Evolutionary conservation across 1,140 invertebrate genomes (phyloP), one percentile per base, ranked within the genome.

Genomic region (Pteromalus puparum): DNA sequence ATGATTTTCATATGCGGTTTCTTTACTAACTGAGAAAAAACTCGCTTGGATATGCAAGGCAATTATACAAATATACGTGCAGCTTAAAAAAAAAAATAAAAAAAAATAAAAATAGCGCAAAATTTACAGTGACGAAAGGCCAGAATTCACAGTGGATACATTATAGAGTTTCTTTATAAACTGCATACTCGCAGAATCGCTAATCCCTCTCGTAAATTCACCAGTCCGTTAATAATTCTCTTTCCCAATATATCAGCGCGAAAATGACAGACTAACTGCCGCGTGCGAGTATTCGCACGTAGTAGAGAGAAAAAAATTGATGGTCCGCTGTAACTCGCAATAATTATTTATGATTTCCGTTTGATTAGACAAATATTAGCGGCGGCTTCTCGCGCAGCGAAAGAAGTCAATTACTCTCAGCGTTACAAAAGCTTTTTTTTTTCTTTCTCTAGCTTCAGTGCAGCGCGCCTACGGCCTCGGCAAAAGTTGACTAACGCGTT

Each of bases 301-400:
- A 9, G 26, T 21, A 26, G 21, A 68, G 4, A 28, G 26, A 26
- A 26, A 70, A 70, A 70, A 70, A 70, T 28, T 30, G 68, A 61
- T 61, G 18, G 53, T 18, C 6, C 53, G 53, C 18, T 6, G 53
- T n/a, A 61, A 61, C 53, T n/a, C 18, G 53, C 53, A 61, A n/a
- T 61, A 61, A 61, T 61, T 61, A 61, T 61, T 61, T 61, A 61
- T n/a, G 53, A 61, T 61, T 61, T 61, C 53, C 53, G 53, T 61
- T 61, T 61, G 53, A 61, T 61, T 61, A 61, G 53, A 61, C 53
- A 61, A 61, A 61, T n/a, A 61, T 61, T n/a, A 61, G 53, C 53
- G 53, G 18, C 53, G 53, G 18, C 6, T 3, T 61, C 15, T n/a
- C 4, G 6, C 30, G 6, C 53, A 18, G 53, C 53, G 21, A 61